These are phyloP conservation scores for Hemicentrotus pulcherrimus DNA, from an alignment of 35 echinoderm and acorn worm species.

Conservation along the genomic window DNA sequence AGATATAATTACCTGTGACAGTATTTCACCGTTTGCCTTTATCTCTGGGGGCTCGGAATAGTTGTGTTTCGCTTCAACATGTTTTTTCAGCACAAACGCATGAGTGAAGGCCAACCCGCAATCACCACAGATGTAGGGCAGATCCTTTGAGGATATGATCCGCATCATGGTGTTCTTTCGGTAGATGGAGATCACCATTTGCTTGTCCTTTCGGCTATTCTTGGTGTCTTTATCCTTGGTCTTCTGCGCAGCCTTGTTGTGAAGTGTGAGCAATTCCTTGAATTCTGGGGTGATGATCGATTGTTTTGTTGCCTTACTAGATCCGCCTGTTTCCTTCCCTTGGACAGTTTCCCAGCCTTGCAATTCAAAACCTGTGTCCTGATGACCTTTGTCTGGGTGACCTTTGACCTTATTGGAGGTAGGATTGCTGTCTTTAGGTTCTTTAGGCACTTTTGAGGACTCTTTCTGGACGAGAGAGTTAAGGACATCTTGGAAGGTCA, in stretches of 20 bases:
- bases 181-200: conserved; percentile 15
- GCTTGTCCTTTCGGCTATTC: not conserved
- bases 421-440: not conserved
- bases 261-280: not conserved
- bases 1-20: not conserved
- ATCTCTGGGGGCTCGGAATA: not conserved
- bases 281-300: not conserved
- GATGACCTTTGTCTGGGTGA: not conserved
- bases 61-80: not conserved
- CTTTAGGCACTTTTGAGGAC: not conserved
- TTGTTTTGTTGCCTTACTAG: not conserved
- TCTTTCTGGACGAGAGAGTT: not conserved
- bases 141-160: not conserved
- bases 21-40: not conserved
- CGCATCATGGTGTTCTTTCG: not conserved
- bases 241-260: not conserved
- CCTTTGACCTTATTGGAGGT: not conserved
- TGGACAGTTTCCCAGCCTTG: not conserved
- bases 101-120: conserved; percentile 17
- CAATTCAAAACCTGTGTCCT: not conserved
- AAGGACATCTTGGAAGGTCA: not conserved
- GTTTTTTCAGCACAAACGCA: not conserved
- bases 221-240: not conserved
- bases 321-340: not conserved
- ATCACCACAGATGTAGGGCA: not conserved